phyloP scores from a whole-genome alignment of 2,888 invertebrate genomes.

The Drosophila neotestacea region DNA sequence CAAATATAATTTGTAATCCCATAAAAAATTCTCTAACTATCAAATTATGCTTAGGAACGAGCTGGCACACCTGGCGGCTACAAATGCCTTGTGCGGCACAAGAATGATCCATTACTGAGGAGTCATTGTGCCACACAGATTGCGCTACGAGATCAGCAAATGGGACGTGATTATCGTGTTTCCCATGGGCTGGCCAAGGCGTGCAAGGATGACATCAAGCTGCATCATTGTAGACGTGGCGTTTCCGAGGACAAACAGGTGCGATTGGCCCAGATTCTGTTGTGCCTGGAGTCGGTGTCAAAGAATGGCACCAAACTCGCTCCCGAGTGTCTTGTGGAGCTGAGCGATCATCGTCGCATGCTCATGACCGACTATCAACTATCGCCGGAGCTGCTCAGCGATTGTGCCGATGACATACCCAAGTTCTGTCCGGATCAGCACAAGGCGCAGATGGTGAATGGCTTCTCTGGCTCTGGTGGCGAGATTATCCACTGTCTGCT shows the following conservation, averaged over 20 bases:
- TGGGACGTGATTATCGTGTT: slow-evolving; percentile 95
- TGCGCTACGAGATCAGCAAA: slow-evolving; percentile 93
- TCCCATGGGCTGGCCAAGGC: slow-evolving; percentile 95
- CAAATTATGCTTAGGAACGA: slow-evolving; percentile 86
- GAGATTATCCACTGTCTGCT: slow-evolving; percentile 98
- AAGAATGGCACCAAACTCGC: slow-evolving; percentile 90
- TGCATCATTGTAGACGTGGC: slow-evolving; percentile 93
- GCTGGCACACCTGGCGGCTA: slow-evolving; percentile 94
- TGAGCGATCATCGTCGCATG: slow-evolving; percentile 95
- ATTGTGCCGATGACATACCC: slow-evolving; percentile 94
- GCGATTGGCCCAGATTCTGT: slow-evolving; percentile 94
- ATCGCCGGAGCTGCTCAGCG: slow-evolving; percentile 95
- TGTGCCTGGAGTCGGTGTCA: slow-evolving; percentile 94
- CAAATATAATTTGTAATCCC: neutral
- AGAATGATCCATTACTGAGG: slow-evolving; percentile 89
- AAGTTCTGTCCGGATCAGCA: slow-evolving; percentile 91
- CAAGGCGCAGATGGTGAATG: slow-evolving; percentile 71
- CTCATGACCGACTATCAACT: slow-evolving; percentile 97
- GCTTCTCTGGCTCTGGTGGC: slow-evolving; percentile 87
- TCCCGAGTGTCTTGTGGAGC: slow-evolving; percentile 93
- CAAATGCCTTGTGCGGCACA: slow-evolving; percentile 94
- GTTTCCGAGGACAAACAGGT: slow-evolving; percentile 93
- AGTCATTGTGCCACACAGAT: slow-evolving; percentile 93
- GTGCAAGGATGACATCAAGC: slow-evolving; percentile 95
- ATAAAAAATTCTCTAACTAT: too few species aligned